phyloP scores from a whole-genome alignment of 2,113 vertebrate genomes.

The Cyprinodon brontotheroides region DNA sequence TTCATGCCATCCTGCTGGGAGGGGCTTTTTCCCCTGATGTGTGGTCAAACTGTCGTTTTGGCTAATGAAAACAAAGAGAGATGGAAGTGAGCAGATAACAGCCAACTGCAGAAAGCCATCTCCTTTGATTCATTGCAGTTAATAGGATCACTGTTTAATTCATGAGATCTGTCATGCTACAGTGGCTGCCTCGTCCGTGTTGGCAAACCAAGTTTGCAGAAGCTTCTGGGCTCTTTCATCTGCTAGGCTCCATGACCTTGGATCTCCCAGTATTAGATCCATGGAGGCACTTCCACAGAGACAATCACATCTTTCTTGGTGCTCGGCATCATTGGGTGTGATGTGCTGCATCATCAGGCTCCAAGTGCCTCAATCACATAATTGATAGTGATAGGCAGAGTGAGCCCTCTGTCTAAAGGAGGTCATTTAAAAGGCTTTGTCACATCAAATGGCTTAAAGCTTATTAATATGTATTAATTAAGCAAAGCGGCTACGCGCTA shows the following conservation, averaged over 20 bases:
- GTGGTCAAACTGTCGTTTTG: constrained; percentile 53
- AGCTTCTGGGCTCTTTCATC: constrained; percentile 45
- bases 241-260: constrained; percentile 51
- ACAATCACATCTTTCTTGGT: constrained; percentile 1
- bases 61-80: constrained; percentile 15
- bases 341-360: background rate
- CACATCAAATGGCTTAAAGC: constrained; percentile 55
- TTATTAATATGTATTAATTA: constrained; percentile 65
- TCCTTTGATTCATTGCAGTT: constrained; percentile 49
- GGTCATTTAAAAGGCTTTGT: constrained; percentile 32
- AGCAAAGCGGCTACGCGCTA: constrained; percentile 3
- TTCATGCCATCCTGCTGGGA: constrained; percentile 16
- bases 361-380: background rate
- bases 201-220: constrained; percentile 16
- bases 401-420: constrained; percentile 13
- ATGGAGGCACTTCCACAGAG: background rate
- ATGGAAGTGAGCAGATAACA: constrained; percentile 34
- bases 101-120: constrained; percentile 32
- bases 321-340: constrained; percentile 10
- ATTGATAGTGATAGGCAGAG: constrained; percentile 11
- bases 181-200: constrained; percentile 54
- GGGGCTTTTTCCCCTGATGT: constrained; percentile 28
- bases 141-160: constrained; percentile 75
- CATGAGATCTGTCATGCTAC: constrained; percentile 70
- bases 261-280: constrained; percentile 19